Base-by-base conservation (phyloP, 2,113 vertebrate genomes). In the Anas platyrhynchos region DNA sequence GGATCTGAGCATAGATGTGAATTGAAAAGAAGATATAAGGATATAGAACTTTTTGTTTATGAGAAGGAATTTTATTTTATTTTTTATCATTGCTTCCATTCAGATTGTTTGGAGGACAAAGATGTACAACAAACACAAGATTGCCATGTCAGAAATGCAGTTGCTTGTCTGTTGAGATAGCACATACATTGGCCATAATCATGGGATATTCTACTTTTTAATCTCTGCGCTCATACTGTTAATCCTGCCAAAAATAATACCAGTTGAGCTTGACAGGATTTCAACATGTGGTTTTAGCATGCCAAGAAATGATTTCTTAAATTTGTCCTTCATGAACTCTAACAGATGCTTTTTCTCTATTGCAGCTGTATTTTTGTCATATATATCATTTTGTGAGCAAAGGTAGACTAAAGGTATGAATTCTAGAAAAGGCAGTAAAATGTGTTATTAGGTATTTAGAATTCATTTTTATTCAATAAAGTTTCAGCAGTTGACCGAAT, bases 391-490 rank as follows among this genome's bases (percentile, higher is more conserved):
- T 66, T 23, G 26, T 17, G 7, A 94, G 74, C 2, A 7, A 34
- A 76, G 38, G 26, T 6, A 67, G 46, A 25, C 22, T 26, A 72
- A n/a, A 74, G 31, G 21, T 12, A 67, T 69, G 48, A 32, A 46
- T 91, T 83, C 58, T 56, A 65, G 48, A 81, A 88, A 76, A 77
- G 44, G 56, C 41, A 69, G 36, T 59, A 78, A 63, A 74, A 75
- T 38, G 63, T 63, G 77, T 68, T 65, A 41, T 63, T 72, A 73
- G 76, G 71, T 68, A 88, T 83, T 94, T 91, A 90, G 94, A 97
- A 77, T 59, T 76, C 27, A 55, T 89, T 96, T 95, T 81, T 94
- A 91, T 80, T 88, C 94, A 69, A 84, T 74, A 84, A 89, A n/a
- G 77, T 75, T 94, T 95, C 91, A 96, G 50, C 58, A 88, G 55